Conservation (phyloP, 2,113 vertebrate genomes). For the Speoplatyrhinus poulsoni region DNA sequence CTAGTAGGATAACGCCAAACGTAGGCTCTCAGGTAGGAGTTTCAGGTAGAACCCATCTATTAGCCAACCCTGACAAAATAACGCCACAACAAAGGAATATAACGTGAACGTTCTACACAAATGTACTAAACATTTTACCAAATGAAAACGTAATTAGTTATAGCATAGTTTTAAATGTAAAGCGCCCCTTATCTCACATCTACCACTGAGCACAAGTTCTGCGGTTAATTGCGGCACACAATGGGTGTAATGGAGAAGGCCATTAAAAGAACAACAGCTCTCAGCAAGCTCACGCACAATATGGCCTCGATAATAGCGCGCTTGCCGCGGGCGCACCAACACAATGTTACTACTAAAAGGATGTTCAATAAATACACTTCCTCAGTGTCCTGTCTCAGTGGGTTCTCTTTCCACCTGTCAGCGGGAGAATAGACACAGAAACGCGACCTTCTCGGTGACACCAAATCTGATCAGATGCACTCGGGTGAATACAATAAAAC, state of each 20-base stretch:
- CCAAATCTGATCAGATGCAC: constrained; percentile 42
- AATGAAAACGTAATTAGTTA: too few species aligned
- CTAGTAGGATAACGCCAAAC: neutral
- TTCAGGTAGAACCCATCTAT: too few species aligned
- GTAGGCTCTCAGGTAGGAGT: too few species aligned
- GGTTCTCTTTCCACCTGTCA: constrained; percentile 68
- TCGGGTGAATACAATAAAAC: constrained; percentile 32
- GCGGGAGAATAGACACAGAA: constrained; percentile 56
- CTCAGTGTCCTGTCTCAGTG: constrained; percentile 59
- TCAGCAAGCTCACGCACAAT: constrained; percentile 45
- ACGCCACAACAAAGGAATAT: too few species aligned
- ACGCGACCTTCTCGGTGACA: constrained; percentile 59
- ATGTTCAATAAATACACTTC: constrained; percentile 43
- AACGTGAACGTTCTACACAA: too few species aligned
- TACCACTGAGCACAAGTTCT: too few species aligned
- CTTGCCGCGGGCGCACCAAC: constrained; percentile 38
- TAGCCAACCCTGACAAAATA: too few species aligned
- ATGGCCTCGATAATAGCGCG: constrained; percentile 43
- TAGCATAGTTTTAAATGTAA: too few species aligned
- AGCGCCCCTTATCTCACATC: too few species aligned
- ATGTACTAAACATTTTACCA: too few species aligned
- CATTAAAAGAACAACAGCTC: constrained; percentile 44
- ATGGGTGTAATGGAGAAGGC: constrained; percentile 39
- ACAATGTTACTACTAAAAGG: constrained; percentile 54
- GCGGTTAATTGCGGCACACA: constrained; percentile 19